These are phyloP conservation scores for Aethina tumida DNA, from an alignment of 1,140 invertebrate species.

Conservation along the genomic window DNA sequence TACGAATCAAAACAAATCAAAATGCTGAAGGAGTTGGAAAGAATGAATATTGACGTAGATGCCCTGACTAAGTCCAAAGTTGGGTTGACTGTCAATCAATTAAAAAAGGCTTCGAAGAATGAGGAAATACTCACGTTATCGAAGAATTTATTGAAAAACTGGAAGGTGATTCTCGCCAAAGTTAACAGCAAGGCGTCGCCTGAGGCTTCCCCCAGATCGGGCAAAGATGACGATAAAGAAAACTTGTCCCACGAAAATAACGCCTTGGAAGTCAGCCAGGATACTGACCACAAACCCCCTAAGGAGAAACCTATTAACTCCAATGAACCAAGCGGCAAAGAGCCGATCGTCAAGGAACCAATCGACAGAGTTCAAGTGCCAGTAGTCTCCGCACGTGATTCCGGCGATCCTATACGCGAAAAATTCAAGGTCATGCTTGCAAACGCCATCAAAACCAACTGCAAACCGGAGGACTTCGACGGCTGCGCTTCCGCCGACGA, in stretches of 20 bases:
- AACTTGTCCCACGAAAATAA: no score
- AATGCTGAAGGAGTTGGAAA: conserved; percentile 76
- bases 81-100: conserved; percentile 96
- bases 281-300: conserved; percentile 30
- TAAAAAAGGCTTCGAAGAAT: conserved; percentile 89
- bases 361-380: conserved; percentile 53
- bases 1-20: conserved; percentile 84
- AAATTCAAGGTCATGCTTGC: conserved; percentile 87
- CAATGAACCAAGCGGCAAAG: conserved; percentile 39
- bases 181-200: conserved; percentile 29
- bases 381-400: conserved; percentile 59
- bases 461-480: conserved; percentile 47
- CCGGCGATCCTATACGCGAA: conserved; percentile 79
- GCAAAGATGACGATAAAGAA: conserved; percentile 39
- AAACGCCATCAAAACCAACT: conserved; percentile 65
- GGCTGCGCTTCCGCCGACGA: conserved; percentile 73
- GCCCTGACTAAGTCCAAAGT: conserved; percentile 90
- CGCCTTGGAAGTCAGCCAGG: no score
- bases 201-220: conserved; percentile 37
- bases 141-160: conserved; percentile 93
- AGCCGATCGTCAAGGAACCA: conserved; percentile 56
- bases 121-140: conserved; percentile 91
- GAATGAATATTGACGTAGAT: conserved; percentile 80
- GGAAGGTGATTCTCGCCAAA: conserved; percentile 89
- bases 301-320: conserved; percentile 55